These are phyloP conservation scores for Choristoneura fumiferana DNA, from an alignment of 1,140 invertebrate genomes.

Conservation along the genomic window DNA sequence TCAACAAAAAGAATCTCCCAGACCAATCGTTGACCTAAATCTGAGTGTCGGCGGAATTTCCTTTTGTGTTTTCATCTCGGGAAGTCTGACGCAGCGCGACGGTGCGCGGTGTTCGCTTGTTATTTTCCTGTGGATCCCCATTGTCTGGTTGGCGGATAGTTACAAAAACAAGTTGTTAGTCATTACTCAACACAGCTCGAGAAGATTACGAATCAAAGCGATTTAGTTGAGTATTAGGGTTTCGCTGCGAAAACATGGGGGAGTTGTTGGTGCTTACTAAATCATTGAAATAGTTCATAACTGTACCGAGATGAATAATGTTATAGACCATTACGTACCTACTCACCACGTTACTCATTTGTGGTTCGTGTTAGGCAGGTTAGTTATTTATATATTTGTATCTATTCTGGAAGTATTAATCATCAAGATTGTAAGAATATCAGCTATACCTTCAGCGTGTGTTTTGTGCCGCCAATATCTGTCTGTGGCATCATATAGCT, in stretches of 20 bases:
- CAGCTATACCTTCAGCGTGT: too few species aligned
- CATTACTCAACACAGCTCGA: slow-evolving; percentile 2
- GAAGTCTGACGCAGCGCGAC: slow-evolving; percentile 29
- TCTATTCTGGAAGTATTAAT: too few species aligned
- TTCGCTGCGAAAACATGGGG: neutral
- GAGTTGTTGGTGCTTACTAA: neutral
- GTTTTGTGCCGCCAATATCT: too few species aligned
- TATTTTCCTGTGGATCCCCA: slow-evolving; percentile 31
- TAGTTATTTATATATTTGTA: too few species aligned
- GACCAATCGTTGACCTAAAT: slow-evolving; percentile 36
- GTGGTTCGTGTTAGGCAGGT: too few species aligned
- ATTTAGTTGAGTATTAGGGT: slow-evolving; percentile 2
- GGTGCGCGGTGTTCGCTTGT: slow-evolving; percentile 30
- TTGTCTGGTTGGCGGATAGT: slow-evolving; percentile 29
- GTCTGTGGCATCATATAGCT: too few species aligned
- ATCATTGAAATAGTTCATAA: neutral
- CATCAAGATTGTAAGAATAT: too few species aligned
- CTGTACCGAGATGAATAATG: neutral
- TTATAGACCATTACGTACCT: too few species aligned
- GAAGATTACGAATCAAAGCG: slow-evolving; percentile 17
- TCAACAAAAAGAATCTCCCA: slow-evolving; percentile 25
- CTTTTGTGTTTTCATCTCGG: slow-evolving; percentile 47
- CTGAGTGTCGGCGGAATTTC: slow-evolving; percentile 33
- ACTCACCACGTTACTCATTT: too few species aligned
- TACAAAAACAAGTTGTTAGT: slow-evolving; percentile 17